Percentiles rank a stretch among this genome's conserved stretches.
Evolutionary conservation across 2,113 vertebrate species (phyloP).

Genomic region (Nyctibius bracteatus): DNA sequence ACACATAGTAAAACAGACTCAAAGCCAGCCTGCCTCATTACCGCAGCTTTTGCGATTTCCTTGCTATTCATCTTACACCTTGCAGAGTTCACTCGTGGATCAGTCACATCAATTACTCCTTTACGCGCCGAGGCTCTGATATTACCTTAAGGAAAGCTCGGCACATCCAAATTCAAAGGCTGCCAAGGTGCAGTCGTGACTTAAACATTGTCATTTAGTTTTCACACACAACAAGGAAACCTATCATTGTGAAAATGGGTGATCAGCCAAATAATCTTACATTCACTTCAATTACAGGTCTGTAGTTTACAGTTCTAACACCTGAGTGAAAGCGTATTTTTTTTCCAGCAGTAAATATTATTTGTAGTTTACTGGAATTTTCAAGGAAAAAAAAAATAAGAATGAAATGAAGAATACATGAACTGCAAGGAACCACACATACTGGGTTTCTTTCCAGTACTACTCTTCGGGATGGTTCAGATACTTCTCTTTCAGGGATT

Average conservation of each 20-base stretch:
- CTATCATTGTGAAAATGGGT: constrained; percentile 21
- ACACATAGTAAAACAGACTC: background rate
- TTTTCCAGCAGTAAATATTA: background rate
- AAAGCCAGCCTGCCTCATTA: constrained; percentile 19
- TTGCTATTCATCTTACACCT: background rate
- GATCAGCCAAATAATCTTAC: constrained; percentile 42
- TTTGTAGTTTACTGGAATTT: background rate
- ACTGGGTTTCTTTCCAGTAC: background rate
- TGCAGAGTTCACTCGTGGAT: background rate
- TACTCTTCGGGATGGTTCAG: constrained; percentile 1
- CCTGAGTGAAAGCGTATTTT: background rate
- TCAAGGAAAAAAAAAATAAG: background rate
- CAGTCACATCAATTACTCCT: constrained; percentile 21
- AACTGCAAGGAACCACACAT: background rate
- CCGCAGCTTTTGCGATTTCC: background rate
- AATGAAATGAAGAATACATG: background rate
- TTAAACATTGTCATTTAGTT: constrained; percentile 4
- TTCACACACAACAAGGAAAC: background rate
- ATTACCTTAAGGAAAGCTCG: constrained; percentile 25
- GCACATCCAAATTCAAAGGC: constrained; percentile 20
- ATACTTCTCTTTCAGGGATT: constrained; percentile 11
- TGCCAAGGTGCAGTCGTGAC: constrained; percentile 36
- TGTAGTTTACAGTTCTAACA: background rate
- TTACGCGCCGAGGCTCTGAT: background rate
- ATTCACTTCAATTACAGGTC: background rate